Base-by-base conservation (phyloP, 2,888 invertebrate genomes). In the Tiphia femorata region DNA sequence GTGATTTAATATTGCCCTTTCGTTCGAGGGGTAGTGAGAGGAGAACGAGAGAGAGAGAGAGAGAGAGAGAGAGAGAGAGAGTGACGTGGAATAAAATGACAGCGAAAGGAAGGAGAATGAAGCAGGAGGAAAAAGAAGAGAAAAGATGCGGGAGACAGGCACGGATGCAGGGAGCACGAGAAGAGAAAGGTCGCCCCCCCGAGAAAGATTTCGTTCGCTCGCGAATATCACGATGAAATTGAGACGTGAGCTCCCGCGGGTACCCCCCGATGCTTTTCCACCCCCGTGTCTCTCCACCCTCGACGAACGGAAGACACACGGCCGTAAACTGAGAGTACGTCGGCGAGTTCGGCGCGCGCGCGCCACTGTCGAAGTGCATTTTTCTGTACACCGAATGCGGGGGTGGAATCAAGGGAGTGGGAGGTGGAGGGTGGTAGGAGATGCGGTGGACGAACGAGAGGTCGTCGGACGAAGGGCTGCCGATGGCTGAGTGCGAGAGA, bases 251-350 rank as follows among this genome's bases (percentile, higher is more conserved):
- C 14, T 14, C 33, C 33, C 33, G 33, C 3, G 33, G 33, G 33
- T 33, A 33, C 33, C 12, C 12, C 33, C 12, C 33, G n/a, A n/a
- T n/a, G n/a, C n/a, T n/a, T n/a, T n/a, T n/a, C n/a, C n/a, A 27
- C 27, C 10, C 27, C 27, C 6, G 6, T 27, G 6, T 12, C 33
- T n/a, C 14, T 37, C 49, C 29, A 42, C 1, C 16, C 14, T 17
- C 21, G 37, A 23, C 12, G 7, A 27, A 27, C 27, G 38, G n/a
- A 20, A 19, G 33, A 33, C 33, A 33, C 33, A 14, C 33, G 14
- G 33, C 70, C 74, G 70, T 69, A 68, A 76, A 74, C 76, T n/a
- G 75, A 72, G 71, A 73, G 72, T 76, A 72, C 72, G 72, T n/a
- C 73, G 75, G 73, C 75, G 75, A 76, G 73, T 75, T 33, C 33